phyloP scores from a whole-genome alignment of 2,113 vertebrate species.

The Elephas maximus region DNA sequence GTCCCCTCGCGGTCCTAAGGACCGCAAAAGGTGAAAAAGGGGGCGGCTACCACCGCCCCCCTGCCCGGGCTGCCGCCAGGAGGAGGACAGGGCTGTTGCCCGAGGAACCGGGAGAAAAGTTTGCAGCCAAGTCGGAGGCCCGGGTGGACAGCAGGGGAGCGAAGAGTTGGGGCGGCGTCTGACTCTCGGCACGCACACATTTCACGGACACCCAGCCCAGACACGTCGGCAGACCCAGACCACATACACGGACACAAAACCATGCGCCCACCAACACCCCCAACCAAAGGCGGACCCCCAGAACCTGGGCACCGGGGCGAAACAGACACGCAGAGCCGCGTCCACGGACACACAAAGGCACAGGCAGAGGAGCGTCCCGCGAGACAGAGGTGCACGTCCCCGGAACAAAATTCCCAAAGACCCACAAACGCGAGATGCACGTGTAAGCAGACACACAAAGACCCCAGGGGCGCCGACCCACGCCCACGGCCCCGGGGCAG shows the following conservation, averaged over 20 bases:
- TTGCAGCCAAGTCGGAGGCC: constrained; percentile 70
- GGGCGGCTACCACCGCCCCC: not conserved
- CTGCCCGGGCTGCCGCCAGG: not conserved
- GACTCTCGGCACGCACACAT: constrained; percentile 44
- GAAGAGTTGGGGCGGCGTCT: constrained; percentile 34
- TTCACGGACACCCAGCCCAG: constrained; percentile 57
- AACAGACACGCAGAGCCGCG: not conserved
- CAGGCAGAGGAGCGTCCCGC: not conserved
- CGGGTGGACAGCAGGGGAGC: constrained; percentile 13
- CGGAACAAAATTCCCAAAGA: constrained; percentile 59
- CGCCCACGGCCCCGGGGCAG: not conserved
- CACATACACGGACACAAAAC: constrained; percentile 55
- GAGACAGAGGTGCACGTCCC: not conserved
- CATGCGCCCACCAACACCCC: constrained; percentile 6
- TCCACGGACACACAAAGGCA: constrained; percentile 58
- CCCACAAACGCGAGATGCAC: constrained; percentile 54
- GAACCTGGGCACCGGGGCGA: not conserved
- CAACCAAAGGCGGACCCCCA: not conserved
- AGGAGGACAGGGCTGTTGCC: constrained; percentile 2
- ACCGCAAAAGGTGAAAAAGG: not conserved
- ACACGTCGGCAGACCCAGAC: constrained; percentile 79
- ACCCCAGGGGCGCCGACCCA: constrained; percentile 51
- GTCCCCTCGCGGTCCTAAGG: not conserved
- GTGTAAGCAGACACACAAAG: constrained; percentile 74
- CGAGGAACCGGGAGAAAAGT: constrained; percentile 78